Evolutionary conservation across 1,140 invertebrate species (phyloP).

Genomic region (Drosophila fuyamai): DNA sequence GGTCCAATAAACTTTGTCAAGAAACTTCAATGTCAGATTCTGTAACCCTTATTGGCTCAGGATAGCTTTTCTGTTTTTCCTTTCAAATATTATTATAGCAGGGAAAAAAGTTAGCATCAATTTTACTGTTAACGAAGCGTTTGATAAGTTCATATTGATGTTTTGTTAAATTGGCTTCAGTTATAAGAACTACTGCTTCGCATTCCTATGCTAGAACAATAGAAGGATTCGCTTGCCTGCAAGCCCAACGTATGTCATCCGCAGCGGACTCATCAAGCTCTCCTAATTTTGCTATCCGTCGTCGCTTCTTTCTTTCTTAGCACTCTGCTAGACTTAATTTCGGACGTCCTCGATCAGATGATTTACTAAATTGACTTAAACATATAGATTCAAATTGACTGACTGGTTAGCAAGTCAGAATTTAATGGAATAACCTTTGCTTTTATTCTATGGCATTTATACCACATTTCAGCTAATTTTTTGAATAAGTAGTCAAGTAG

Average conservation of each 20-base stretch:
- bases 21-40: constrained; percentile 4
- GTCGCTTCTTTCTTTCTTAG: not conserved
- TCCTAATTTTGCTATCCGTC: not conserved
- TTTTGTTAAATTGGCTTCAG: constrained; percentile 13
- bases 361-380: constrained; percentile 1
- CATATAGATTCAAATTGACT: constrained; percentile 4
- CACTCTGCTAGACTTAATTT: constrained; percentile 1
- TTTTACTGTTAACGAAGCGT: constrained; percentile 13
- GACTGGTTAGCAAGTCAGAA: constrained; percentile 2
- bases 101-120: constrained; percentile 9
- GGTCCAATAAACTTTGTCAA: constrained; percentile 10
- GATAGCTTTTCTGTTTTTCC: constrained; percentile 16
- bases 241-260: not conserved
- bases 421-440: not conserved
- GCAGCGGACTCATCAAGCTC: not conserved
- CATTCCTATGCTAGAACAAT: not conserved
- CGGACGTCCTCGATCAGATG: constrained; percentile 3
- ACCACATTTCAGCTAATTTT: not conserved
- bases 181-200: constrained; percentile 8
- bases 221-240: not conserved
- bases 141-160: constrained; percentile 7
- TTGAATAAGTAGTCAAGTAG: constrained; percentile 2
- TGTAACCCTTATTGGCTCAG: constrained; percentile 11
- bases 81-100: constrained; percentile 15
- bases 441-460: constrained; percentile 6